These are phyloP conservation scores for Clarias macrocephalus DNA, from an alignment of 2,113 vertebrate species.

Conservation along the genomic window DNA sequence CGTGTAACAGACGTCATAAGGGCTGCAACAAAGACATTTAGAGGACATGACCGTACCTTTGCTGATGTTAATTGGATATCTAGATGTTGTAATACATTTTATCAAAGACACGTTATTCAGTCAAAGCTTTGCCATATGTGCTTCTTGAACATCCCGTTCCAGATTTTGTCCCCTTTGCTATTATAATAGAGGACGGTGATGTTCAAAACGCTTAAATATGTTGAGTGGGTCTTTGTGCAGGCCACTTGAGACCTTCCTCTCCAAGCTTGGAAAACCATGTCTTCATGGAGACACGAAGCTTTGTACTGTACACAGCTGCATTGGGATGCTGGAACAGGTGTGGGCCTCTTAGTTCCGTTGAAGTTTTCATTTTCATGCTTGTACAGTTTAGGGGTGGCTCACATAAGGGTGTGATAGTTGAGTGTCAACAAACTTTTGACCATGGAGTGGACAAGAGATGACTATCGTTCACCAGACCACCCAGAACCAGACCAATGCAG, in stretches of 20 bases:
- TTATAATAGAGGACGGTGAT: not conserved
- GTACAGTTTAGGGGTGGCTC: not conserved
- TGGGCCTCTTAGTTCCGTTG: not conserved
- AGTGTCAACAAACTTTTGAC: not conserved
- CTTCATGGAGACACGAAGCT: not conserved
- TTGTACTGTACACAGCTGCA: not conserved
- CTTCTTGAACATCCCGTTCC: not conserved
- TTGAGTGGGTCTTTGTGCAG: not conserved
- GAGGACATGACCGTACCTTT: not conserved
- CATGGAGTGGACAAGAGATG: not conserved
- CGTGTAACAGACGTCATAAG: not conserved
- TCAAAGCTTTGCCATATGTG: not conserved
- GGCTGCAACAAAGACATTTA: not conserved
- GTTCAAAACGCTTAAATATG: not conserved
- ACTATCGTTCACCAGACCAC: not conserved
- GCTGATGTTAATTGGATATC: not conserved
- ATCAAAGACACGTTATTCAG: not conserved
- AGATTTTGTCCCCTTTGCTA: not conserved
- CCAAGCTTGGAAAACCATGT: not conserved
- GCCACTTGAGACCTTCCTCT: not conserved
- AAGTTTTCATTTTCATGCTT: not conserved
- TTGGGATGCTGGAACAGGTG: not conserved
- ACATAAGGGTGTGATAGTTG: not conserved
- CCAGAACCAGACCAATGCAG: not conserved
- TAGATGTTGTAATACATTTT: not conserved